A percentile compares a stretch with the other conserved stretches of the same genome.
These are phyloP conservation scores for Aleiodes leptofemur DNA, from an alignment of 2,888 invertebrate species.

Conservation along the genomic window DNA sequence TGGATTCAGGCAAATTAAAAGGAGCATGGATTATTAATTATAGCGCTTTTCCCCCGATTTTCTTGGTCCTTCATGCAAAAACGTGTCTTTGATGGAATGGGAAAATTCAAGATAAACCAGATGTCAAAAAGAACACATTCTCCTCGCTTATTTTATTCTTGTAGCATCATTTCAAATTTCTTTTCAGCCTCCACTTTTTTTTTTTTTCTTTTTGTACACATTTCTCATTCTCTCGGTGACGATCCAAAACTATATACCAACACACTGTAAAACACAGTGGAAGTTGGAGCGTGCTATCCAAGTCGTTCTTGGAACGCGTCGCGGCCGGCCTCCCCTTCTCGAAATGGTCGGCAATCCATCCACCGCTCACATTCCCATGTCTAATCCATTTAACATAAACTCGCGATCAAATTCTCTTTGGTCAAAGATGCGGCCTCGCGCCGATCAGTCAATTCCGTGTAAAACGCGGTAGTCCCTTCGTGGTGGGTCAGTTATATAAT, in stretches of 20 bases:
- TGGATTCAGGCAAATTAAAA: slow-evolving; percentile 30
- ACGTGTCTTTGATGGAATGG: neutral
- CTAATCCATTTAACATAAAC: slow-evolving; percentile 74
- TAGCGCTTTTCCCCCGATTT: slow-evolving; percentile 17
- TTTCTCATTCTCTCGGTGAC: slow-evolving; percentile 25
- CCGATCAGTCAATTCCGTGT: slow-evolving; percentile 73
- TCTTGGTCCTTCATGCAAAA: neutral
- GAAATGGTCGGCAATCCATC: slow-evolving; percentile 67
- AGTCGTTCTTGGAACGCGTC: slow-evolving; percentile 48
- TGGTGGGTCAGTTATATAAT: slow-evolving; percentile 37
- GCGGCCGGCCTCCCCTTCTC: slow-evolving; percentile 44
- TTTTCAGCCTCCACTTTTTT: neutral
- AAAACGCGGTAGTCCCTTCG: slow-evolving; percentile 50
- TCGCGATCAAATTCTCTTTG: slow-evolving; percentile 59
- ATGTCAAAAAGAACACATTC: neutral
- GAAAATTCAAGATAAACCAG: no score
- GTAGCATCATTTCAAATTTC: neutral
- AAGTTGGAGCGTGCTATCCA: slow-evolving; percentile 27
- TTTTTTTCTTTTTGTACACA: neutral
- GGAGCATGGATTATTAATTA: slow-evolving; percentile 48
- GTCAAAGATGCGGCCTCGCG: slow-evolving; percentile 50
- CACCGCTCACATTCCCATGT: slow-evolving; percentile 71
- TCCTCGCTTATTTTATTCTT: neutral
- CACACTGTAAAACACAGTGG: slow-evolving; percentile 25
- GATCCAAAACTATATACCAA: slow-evolving; percentile 26